Evolutionary conservation across 92 coral and sea anemone genomes (phyloP).

Genomic region (Epizoanthus ramosus): DNA sequence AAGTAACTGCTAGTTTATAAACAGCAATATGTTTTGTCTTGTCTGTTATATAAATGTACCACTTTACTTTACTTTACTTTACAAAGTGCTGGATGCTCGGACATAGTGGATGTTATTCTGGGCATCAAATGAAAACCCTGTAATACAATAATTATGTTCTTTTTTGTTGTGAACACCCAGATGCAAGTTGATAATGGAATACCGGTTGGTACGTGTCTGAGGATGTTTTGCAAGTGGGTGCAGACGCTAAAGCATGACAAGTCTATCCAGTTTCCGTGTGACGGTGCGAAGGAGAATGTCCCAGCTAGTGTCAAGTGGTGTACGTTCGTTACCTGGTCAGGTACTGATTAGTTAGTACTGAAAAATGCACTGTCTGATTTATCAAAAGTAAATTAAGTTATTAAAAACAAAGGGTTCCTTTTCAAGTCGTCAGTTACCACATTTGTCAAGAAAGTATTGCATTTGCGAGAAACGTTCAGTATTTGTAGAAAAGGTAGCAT

Average conservation of each 20-base stretch:
- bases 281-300: slow-evolving; percentile 14
- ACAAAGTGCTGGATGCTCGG: no score
- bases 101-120: no score
- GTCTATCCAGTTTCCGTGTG: slow-evolving; percentile 69
- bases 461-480: no score
- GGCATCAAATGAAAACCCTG: no score
- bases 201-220: slow-evolving; percentile 83
- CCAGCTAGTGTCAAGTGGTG: slow-evolving; percentile 59
- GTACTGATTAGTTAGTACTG: slow-evolving; percentile 24
- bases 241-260: slow-evolving; percentile 60
- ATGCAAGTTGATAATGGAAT: slow-evolving; percentile 75
- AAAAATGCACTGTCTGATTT: no score
- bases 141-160: not conserved
- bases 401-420: not conserved
- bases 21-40: no score
- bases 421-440: not conserved
- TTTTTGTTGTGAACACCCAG: slow-evolving; percentile 35
- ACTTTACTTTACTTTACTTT: no score
- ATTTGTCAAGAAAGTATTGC: no score
- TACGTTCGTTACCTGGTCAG: slow-evolving; percentile 88
- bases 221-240: slow-evolving; percentile 78
- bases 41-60: no score
- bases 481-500: no score
- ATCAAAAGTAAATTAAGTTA: not conserved
- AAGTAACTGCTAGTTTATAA: no score